Evolutionary conservation across 2,888 invertebrate species (phyloP), one percentile per base, ranked within the genome.

Genomic region (Petrolisthes cinctipes): DNA sequence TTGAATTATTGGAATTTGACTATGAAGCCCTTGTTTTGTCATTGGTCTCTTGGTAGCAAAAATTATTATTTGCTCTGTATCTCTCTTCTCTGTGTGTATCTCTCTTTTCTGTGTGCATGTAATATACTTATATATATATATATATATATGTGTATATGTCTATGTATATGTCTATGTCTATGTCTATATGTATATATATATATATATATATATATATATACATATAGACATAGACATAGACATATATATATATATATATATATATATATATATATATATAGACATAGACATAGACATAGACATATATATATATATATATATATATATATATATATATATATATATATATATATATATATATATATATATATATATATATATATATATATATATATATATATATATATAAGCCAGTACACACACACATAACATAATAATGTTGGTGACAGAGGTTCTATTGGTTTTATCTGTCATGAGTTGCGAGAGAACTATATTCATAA

Each of bases 361-460:
- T 75, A 75, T 75, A 75, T 75, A 75, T 75, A 75, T 75, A 75
- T 75, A 75, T 75, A 75, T 75, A 75, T 75, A 75, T 75, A 75
- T 75, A 75, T 75, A 75, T 75, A 75, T 75, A 75, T 75, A 75
- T 75, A 75, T 75, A 75, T 75, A 75, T 75, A 75, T 75, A 75
- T 75, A 75, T 75, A 61, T 9, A n/a, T n/a, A n/a, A n/a, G n/a
- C n/a, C n/a, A n/a, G n/a, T n/a, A n/a, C n/a, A n/a, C n/a, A n/a
- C n/a, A n/a, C n/a, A n/a, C n/a, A n/a, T n/a, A n/a, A n/a, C n/a
- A n/a, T n/a, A n/a, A n/a, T n/a, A n/a, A n/a, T n/a, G n/a, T n/a
- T n/a, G n/a, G n/a, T n/a, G n/a, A n/a, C n/a, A n/a, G n/a, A n/a
- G n/a, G n/a, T n/a, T n/a, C n/a, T n/a, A n/a, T n/a, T n/a, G n/a